phyloP scores from a whole-genome alignment of 2,888 invertebrate genomes.

The Ischnus inquisitorius region DNA sequence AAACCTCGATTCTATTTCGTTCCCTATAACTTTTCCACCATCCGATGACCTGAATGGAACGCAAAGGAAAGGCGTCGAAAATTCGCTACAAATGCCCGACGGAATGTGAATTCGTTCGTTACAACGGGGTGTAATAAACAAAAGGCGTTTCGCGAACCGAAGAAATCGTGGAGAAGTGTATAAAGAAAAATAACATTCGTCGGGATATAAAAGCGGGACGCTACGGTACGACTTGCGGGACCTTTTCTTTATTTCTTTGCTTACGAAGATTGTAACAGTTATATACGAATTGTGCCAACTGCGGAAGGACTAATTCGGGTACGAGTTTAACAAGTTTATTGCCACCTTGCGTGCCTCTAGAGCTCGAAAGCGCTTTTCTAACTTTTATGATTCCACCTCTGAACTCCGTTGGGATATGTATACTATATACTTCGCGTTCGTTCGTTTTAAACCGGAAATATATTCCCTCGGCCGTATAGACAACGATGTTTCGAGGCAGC shows the following conservation, averaged over 20 bases:
- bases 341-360: slow-evolving; percentile 44
- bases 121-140: neutral
- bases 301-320: slow-evolving; percentile 52
- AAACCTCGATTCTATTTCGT: neutral
- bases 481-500: slow-evolving; percentile 4
- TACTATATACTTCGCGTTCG: slow-evolving; percentile 15
- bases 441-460: slow-evolving; percentile 71
- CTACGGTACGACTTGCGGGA: slow-evolving; percentile 14
- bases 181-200: slow-evolving; percentile 6
- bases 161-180: neutral
- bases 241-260: slow-evolving; percentile 30
- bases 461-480: slow-evolving; percentile 43
- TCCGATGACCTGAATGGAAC: neutral
- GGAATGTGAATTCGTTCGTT: slow-evolving; percentile 22
- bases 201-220: slow-evolving; percentile 8
- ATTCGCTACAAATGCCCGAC: neutral
- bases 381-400: slow-evolving; percentile 51
- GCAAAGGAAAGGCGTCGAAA: slow-evolving; percentile 1
- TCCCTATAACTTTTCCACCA: slow-evolving; percentile 7
- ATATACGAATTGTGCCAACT: slow-evolving; percentile 28
- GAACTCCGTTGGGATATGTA: slow-evolving; percentile 33
- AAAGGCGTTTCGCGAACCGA: neutral
- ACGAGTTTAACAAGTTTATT: slow-evolving; percentile 66
- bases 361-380: slow-evolving; percentile 24
- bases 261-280: slow-evolving; percentile 1